phyloP scores from a whole-genome alignment of 2,888 invertebrate genomes.

The Notocelia uddmanniana region DNA sequence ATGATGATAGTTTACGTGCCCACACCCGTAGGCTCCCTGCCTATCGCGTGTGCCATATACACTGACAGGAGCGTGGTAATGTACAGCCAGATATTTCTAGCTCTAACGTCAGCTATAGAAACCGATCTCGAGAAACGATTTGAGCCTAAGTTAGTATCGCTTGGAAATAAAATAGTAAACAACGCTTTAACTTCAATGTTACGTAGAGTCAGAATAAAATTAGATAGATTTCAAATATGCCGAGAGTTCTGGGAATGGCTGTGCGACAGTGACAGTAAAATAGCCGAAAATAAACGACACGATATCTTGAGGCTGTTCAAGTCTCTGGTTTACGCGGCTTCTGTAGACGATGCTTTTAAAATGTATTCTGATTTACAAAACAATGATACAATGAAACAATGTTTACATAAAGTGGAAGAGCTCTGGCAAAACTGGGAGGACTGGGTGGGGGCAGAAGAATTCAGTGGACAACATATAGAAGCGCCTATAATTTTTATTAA shows the following conservation, averaged over 20 bases:
- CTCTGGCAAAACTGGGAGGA: conserved; percentile 50
- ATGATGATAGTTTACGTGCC: conserved; percentile 55
- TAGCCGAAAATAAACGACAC: conserved; percentile 48
- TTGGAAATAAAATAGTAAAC: conserved; percentile 50
- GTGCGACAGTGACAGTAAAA: conserved; percentile 46
- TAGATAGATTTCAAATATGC: conserved; percentile 50
- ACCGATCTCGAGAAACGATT: conserved; percentile 49
- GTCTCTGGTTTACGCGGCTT: conserved; percentile 48
- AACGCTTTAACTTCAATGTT: conserved; percentile 51
- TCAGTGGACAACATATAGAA: conserved; percentile 45
- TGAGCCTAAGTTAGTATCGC: conserved; percentile 53
- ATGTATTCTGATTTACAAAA: conserved; percentile 42
- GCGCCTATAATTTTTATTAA: conserved; percentile 49
- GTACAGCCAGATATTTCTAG: conserved; percentile 53
- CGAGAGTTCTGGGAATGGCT: conserved; percentile 51
- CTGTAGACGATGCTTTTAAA: conserved; percentile 41
- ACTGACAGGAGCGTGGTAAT: conserved; percentile 48
- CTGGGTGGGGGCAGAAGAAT: conserved; percentile 47
- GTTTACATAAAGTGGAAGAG: conserved; percentile 46
- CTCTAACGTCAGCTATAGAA: conserved; percentile 53
- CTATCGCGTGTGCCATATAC: conserved; percentile 57
- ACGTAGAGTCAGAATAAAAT: conserved; percentile 47
- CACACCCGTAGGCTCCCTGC: conserved; percentile 56
- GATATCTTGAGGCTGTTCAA: conserved; percentile 49
- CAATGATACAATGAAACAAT: conserved; percentile 22